Evolutionary conservation across 1,140 invertebrate species (phyloP).

Genomic region (Sarcophaga peregrina): DNA sequence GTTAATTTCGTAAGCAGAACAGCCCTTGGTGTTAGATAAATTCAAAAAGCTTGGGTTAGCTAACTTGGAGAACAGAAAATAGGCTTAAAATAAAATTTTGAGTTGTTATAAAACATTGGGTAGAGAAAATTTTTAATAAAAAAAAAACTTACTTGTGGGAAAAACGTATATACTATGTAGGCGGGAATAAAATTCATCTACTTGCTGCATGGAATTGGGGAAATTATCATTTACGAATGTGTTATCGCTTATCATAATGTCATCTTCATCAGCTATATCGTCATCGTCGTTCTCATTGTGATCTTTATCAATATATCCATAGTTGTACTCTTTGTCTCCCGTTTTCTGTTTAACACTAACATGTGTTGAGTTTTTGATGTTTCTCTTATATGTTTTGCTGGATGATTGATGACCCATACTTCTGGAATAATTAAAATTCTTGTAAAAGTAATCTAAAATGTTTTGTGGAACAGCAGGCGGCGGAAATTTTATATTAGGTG

Average conservation of each 20-base stretch:
- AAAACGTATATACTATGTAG: conserved; percentile 34
- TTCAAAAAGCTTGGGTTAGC: too few species aligned
- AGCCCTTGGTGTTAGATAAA: too few species aligned
- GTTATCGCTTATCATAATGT: not conserved
- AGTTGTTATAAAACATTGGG: too few species aligned
- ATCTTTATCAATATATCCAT: not conserved
- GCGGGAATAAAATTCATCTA: conserved; percentile 37
- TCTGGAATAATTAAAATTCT: not conserved
- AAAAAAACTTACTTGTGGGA: conserved; percentile 34
- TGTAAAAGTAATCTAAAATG: conserved; percentile 3
- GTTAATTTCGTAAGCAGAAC: too few species aligned
- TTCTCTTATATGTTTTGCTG: not conserved
- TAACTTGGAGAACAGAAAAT: too few species aligned
- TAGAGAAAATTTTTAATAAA: too few species aligned
- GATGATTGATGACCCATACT: not conserved
- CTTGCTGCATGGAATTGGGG: not conserved
- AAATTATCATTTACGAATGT: not conserved
- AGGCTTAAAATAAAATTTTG: too few species aligned
- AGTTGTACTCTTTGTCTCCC: not conserved
- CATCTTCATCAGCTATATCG: not conserved
- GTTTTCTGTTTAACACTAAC: not conserved
- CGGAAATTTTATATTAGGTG: conserved; percentile 60
- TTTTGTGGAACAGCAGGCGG: conserved; percentile 32
- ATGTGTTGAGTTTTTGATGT: not conserved
- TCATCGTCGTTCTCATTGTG: not conserved